phyloP scores from a whole-genome alignment of 2,797 vertebrate species.

The Threskiornis aethiopicus region DNA sequence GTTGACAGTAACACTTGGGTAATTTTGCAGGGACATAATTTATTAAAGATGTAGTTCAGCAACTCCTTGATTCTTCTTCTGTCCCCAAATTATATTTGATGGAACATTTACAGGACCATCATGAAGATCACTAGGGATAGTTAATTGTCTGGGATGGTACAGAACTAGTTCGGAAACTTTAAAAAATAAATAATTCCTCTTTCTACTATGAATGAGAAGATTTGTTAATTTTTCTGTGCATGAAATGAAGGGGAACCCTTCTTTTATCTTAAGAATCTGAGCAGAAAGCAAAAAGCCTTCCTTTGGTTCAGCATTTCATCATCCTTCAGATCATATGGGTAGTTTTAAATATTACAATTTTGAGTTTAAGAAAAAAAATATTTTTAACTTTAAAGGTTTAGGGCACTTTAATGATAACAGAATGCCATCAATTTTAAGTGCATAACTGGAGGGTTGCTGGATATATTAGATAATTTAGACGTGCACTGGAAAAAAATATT shows the following conservation, averaged over 20 bases:
- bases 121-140: neutral
- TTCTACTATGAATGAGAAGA: neutral
- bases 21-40: constrained; percentile 10
- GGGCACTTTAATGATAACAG: neutral
- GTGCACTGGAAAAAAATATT: neutral
- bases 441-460: neutral
- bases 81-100: neutral
- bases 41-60: neutral
- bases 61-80: neutral
- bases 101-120: neutral
- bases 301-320: neutral
- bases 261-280: neutral
- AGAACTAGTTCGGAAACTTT: neutral
- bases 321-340: fast-evolving
- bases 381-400: neutral
- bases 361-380: neutral
- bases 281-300: neutral
- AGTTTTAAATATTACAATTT: neutral
- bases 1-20: neutral
- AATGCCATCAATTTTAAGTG: neutral
- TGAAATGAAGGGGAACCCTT: neutral
- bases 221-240: neutral
- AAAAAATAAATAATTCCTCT: neutral
- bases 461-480: neutral
- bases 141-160: neutral